Base-by-base conservation (phyloP, 2,113 vertebrate species). In the Chaenogobius annularis region DNA sequence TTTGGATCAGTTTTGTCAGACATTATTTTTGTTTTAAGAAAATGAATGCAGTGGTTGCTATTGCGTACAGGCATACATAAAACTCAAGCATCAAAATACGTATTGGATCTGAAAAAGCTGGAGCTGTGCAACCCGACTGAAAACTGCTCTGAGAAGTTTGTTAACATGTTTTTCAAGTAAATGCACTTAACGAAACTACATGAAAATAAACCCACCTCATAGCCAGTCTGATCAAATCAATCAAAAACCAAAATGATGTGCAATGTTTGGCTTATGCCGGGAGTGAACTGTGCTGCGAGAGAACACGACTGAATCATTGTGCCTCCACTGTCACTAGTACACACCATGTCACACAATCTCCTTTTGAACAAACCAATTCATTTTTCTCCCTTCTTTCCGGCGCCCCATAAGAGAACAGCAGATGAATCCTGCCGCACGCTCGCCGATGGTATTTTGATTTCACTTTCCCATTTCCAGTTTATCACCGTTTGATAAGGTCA, bases 401-500 rank as follows among this genome's bases (percentile, higher is more conserved):
- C 63, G 66, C 67, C 69, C 68, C 47, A 14, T 44, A 82, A 82
- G 76, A 77, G 58, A 80, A 71, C 69, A 72, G 83, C 77, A 83
- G 86, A 87, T 87, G 84, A 70, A 83, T 80, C 78, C 81, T n/a
- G 65, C 78, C 83, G 86, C 68, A 74, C 71, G 79, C 70, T 79
- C 83, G 26, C 14, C 10, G 78, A 90, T 87, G 83, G 86, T 83
- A 91, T 93, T 93, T 92, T 92, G 89, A 93, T 93, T 93, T 91
- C 86, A 86, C 85, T 87, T 91, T 90, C 88, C 90, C 83, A 93
- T 93, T 93, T 94, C 91, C 91, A 89, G 89, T 93, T 94, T 91
- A 94, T 94, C 90, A 89, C 89, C 81, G 89, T 92, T 91, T 94
- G 93, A 93, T 94, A 94, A 94, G 91, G 93, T 94, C 92, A 93